phyloP scores from a whole-genome alignment of 2,888 invertebrate genomes.

The Gibbula magus region DNA sequence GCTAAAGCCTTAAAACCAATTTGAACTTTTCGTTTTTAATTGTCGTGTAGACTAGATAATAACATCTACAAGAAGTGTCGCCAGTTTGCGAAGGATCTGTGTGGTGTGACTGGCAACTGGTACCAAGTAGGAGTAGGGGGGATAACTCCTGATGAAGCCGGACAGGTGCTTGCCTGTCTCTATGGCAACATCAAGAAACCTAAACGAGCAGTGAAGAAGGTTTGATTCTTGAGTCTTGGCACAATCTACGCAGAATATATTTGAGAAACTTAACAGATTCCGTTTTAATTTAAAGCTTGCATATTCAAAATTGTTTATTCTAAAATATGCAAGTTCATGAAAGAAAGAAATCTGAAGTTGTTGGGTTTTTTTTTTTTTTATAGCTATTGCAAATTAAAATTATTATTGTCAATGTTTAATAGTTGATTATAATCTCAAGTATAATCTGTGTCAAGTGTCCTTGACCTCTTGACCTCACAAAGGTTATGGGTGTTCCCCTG shows the following conservation, averaged over 20 bases:
- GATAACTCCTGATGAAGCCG: slow-evolving; percentile 21
- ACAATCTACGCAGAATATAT: not conserved
- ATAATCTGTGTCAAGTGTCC: too few relatives aligned
- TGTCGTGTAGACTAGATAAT: slow-evolving; percentile 39
- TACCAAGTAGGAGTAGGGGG: not conserved
- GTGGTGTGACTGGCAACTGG: slow-evolving; percentile 36
- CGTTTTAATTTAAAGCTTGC: too few relatives aligned
- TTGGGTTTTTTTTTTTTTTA: too few relatives aligned
- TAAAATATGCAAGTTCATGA: too few relatives aligned
- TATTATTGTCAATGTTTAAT: too few relatives aligned
- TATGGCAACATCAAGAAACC: slow-evolving; percentile 37
- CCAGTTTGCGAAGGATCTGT: slow-evolving; percentile 38
- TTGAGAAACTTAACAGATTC: not conserved
- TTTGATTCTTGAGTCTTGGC: slow-evolving; percentile 2
- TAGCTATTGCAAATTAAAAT: too few relatives aligned
- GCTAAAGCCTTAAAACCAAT: too few relatives aligned
- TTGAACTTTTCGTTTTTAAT: not conserved
- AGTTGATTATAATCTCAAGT: too few relatives aligned
- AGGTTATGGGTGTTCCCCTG: too few relatives aligned
- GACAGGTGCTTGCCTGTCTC: slow-evolving; percentile 42
- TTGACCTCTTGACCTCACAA: too few relatives aligned
- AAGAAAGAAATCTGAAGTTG: too few relatives aligned
- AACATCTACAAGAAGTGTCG: slow-evolving; percentile 46
- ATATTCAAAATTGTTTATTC: too few relatives aligned
- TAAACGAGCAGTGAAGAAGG: slow-evolving; percentile 34